Evolutionary conservation across 2,888 invertebrate genomes (phyloP).

Genomic region (Acheta domesticus): DNA sequence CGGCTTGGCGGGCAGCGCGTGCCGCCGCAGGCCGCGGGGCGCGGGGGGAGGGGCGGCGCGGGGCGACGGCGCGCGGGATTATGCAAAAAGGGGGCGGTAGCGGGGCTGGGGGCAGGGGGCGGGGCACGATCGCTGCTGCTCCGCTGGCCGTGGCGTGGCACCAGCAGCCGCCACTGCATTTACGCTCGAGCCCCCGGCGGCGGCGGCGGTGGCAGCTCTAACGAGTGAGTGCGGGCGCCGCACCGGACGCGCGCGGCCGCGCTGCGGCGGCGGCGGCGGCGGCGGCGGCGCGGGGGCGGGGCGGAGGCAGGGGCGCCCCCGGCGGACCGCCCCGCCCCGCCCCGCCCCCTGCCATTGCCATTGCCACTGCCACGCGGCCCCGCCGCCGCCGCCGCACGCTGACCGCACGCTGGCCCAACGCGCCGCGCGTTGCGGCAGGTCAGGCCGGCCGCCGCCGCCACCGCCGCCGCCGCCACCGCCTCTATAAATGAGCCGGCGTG

Average conservation of each 20-base stretch:
- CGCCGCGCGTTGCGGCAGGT: not conserved
- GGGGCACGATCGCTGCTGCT: not conserved
- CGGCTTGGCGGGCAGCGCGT: not conserved
- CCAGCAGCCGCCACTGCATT: not conserved
- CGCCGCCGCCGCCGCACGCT: not conserved
- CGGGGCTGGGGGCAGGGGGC: not conserved
- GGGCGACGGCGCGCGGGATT: not conserved
- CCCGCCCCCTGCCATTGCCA: not conserved
- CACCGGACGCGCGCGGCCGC: not conserved
- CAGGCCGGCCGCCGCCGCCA: not conserved
- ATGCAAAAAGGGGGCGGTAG: no score
- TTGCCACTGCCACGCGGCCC: no score
- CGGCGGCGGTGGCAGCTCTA: not conserved
- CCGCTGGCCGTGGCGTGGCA: not conserved
- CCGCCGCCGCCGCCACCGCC: not conserved
- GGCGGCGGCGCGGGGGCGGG: no score
- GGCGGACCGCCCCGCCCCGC: not conserved
- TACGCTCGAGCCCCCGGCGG: not conserved
- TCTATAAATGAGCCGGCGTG: constrained; percentile 9
- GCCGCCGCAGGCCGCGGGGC: not conserved
- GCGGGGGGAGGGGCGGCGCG: no score
- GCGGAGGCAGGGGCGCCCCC: no score
- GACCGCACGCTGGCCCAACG: constrained; percentile 5
- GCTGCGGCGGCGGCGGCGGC: no score
- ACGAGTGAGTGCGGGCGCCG: not conserved